These are phyloP conservation scores for Corythaixoides concolor DNA, from an alignment of 2,113 vertebrate genomes.

Conservation along the genomic window DNA sequence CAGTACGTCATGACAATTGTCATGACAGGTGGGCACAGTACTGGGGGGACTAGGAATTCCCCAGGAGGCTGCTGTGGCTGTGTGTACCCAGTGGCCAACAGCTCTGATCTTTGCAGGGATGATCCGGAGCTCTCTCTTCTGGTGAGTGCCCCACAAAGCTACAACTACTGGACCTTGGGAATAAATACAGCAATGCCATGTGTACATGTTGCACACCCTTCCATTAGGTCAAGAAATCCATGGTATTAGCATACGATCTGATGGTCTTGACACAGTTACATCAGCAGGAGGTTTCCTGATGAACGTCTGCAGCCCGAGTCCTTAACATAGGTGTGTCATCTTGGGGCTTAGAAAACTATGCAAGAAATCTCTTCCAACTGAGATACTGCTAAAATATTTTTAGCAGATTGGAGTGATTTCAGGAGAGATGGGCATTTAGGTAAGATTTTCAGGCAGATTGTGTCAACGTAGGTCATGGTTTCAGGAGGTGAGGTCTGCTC, in stretches of 20 bases:
- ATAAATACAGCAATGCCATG: rapidly evolving
- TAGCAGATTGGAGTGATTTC: background rate
- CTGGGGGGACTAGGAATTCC: background rate
- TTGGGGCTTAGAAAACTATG: background rate
- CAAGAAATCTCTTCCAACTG: background rate
- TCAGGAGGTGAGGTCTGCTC: background rate
- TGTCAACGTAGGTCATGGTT: rapidly evolving
- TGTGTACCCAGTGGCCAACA: background rate
- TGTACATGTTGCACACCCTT: rapidly evolving
- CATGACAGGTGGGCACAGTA: conserved; percentile 6
- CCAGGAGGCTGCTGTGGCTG: background rate
- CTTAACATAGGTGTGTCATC: background rate
- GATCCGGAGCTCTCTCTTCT: background rate
- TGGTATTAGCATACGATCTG: too few relatives aligned
- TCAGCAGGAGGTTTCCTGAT: background rate
- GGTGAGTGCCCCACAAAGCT: background rate
- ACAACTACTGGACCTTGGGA: background rate
- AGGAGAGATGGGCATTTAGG: background rate
- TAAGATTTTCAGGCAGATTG: background rate
- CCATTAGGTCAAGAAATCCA: background rate
- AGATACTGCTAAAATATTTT: background rate
- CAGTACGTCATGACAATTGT: background rate
- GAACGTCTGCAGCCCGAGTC: rapidly evolving
- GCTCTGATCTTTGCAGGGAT: background rate
- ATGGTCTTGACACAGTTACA: rapidly evolving